Evolutionary conservation across 1,140 invertebrate species (phyloP).

Genomic region (Ceratina japonica): DNA sequence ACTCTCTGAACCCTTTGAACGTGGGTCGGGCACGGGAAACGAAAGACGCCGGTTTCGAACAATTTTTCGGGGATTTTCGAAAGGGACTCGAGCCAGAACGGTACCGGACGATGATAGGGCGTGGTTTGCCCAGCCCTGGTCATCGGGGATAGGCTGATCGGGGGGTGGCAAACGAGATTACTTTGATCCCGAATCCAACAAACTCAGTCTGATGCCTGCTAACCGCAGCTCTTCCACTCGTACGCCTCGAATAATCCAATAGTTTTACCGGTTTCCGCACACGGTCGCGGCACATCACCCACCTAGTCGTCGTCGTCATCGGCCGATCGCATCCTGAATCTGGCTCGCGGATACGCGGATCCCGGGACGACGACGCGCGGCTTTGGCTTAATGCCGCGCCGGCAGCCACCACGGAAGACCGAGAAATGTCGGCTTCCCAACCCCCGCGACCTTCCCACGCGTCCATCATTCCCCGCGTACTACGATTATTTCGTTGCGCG

Average conservation of each 20-base stretch:
- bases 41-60: background rate
- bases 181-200: slow-evolving; percentile 79
- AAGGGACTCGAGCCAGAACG: background rate
- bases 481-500: slow-evolving; percentile 11
- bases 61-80: background rate
- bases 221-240: slow-evolving; percentile 70
- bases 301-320: slow-evolving; percentile 1
- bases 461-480: background rate
- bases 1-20: too few relatives aligned
- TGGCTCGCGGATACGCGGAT: slow-evolving; percentile 43
- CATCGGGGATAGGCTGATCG: slow-evolving; percentile 77
- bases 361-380: slow-evolving; percentile 8
- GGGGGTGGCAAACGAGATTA: slow-evolving; percentile 77
- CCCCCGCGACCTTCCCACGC: slow-evolving; percentile 26
- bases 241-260: slow-evolving; percentile 75
- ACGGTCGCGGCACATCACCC: background rate
- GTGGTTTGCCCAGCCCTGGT: slow-evolving; percentile 75
- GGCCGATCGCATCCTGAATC: slow-evolving; percentile 41
- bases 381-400: slow-evolving; percentile 51
- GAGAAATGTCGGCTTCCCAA: slow-evolving; percentile 65
- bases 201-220: slow-evolving; percentile 76
- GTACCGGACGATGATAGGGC: slow-evolving; percentile 61
- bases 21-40: fast-evolving
- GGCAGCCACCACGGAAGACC: slow-evolving; percentile 64
- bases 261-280: slow-evolving; percentile 63